Evolutionary conservation across 1,140 invertebrate genomes (phyloP).

Genomic region (Cheumatopsyche charites): DNA sequence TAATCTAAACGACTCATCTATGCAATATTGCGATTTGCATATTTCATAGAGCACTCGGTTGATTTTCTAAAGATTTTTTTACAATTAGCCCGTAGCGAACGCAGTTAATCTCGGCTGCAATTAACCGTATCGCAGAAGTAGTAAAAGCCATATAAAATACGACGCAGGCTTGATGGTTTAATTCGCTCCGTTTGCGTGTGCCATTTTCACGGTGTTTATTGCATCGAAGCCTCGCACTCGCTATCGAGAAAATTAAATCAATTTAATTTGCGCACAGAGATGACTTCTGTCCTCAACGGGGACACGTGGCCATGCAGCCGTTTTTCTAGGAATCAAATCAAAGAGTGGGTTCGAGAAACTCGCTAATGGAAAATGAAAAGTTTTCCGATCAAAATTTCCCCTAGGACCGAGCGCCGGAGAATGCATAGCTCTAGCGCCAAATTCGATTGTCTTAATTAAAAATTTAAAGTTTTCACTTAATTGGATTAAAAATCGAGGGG

Average conservation of each 20-base stretch:
- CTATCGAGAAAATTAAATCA: too few relatives aligned
- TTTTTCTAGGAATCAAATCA: too few relatives aligned
- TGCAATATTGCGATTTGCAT: too few relatives aligned
- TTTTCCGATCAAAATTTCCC: conserved; percentile 32
- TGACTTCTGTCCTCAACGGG: not conserved
- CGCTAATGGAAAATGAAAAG: conserved; percentile 20
- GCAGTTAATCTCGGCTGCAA: conserved; percentile 11
- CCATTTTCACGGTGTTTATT: not conserved
- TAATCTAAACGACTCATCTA: too few relatives aligned
- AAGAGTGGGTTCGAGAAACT: too few relatives aligned
- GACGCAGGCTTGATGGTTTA: conserved; percentile 6
- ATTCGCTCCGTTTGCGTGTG: not conserved
- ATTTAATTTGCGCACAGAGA: not conserved
- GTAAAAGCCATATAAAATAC: conserved; percentile 7
- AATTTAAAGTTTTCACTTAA: conserved; percentile 26
- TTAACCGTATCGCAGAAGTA: not conserved
- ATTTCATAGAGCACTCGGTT: too few relatives aligned
- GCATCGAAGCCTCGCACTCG: not conserved
- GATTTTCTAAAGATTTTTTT: too few relatives aligned
- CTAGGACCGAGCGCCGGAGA: not conserved
- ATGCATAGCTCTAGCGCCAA: not conserved
- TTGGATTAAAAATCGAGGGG: conserved; percentile 1
- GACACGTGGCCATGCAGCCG: too few relatives aligned
- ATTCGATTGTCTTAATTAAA: conserved; percentile 34
- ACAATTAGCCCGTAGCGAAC: too few relatives aligned